phyloP scores from a whole-genome alignment of 2,113 vertebrate genomes.

The Isurus oxyrinchus region DNA sequence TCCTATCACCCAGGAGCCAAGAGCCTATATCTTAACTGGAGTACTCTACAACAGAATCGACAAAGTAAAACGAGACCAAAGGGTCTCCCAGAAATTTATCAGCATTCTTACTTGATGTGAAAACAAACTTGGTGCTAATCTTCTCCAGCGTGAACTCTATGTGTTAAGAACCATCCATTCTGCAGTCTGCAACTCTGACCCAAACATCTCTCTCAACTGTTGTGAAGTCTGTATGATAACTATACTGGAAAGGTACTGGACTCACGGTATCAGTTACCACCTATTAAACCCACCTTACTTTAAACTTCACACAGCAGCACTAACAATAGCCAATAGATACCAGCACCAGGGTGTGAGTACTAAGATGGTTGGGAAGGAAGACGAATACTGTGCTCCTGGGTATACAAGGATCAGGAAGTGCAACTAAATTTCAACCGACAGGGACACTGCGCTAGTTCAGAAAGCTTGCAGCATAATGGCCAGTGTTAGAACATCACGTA shows the following conservation, averaged over 20 bases:
- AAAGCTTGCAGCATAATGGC: background rate
- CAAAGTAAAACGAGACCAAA: background rate
- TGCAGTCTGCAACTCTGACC: background rate
- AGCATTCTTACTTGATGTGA: background rate
- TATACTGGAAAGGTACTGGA: background rate
- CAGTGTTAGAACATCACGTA: constrained; percentile 43
- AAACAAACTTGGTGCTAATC: background rate
- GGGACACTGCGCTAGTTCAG: background rate
- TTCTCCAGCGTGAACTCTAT: background rate
- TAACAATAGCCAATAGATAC: background rate
- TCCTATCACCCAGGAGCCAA: background rate
- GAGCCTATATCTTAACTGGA: background rate
- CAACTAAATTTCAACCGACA: background rate
- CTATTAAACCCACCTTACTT: background rate
- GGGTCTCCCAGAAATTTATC: background rate
- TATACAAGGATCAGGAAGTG: background rate
- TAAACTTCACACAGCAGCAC: background rate
- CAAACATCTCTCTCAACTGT: background rate
- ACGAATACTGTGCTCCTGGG: background rate
- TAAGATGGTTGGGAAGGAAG: background rate
- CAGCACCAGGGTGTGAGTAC: background rate
- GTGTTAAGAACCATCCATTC: background rate
- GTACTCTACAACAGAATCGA: background rate
- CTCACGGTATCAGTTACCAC: background rate
- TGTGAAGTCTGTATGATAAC: background rate